Percentiles rank a stretch among this genome's conserved stretches.
phyloP scores from a whole-genome alignment of 2,888 invertebrate species.

The Drosophila austrosaltans region DNA sequence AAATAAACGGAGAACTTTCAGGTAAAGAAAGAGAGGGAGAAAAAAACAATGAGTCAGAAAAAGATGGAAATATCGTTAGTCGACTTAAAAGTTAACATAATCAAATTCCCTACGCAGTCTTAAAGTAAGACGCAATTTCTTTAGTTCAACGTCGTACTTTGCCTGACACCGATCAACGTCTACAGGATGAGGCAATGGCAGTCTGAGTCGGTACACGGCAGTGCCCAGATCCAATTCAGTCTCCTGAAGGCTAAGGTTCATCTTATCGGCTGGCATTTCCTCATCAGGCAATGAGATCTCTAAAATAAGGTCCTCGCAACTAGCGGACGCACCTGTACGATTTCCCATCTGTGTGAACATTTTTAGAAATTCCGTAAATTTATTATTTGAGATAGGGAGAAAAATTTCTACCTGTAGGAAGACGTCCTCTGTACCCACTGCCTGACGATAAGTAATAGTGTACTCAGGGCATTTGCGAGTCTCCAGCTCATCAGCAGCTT shows the following conservation, averaged over 20 bases:
- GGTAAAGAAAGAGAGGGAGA: no score
- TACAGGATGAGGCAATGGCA: constrained; percentile 92
- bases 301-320: constrained; percentile 95
- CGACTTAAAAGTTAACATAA: constrained; percentile 90
- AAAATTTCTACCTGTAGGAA: constrained; percentile 88
- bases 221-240: constrained; percentile 87
- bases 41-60: no score
- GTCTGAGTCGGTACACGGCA: constrained; percentile 87
- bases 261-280: constrained; percentile 86
- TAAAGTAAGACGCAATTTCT: constrained; percentile 89
- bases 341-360: constrained; percentile 88
- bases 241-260: constrained; percentile 88
- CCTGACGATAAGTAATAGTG: constrained; percentile 92
- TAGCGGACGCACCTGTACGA: constrained; percentile 90
- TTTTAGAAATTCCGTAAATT: not conserved
- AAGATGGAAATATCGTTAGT: not conserved
- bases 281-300: constrained; percentile 91
- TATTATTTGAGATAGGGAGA: not conserved
- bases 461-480: constrained; percentile 89
- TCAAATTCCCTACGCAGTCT: constrained; percentile 92
- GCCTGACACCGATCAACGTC: constrained; percentile 92
- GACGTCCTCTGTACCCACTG: constrained; percentile 93
- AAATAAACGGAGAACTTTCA: no score
- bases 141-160: constrained; percentile 88
- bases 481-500: constrained; percentile 85